Base-by-base conservation (phyloP, 2,888 invertebrate genomes). In the Watsonalla cultraria region DNA sequence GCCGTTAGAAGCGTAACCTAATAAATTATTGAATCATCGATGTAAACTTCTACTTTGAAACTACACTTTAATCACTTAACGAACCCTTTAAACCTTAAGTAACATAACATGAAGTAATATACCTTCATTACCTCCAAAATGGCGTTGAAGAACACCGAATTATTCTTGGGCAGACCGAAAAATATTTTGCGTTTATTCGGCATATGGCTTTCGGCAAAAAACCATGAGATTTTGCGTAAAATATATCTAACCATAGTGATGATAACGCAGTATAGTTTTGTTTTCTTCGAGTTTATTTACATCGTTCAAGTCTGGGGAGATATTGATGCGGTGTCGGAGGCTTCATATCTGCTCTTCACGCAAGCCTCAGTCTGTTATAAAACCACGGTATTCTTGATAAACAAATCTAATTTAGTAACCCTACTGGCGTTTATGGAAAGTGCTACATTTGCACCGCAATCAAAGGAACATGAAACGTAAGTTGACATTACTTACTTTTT, bases 351-450 rank as follows among this genome's bases (percentile, higher is more conserved):
- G 52, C 64, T 89, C 0, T 88, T 89, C 58, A 86, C 90, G 0
- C 85, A 86, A 56, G 86, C 84, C 0, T 84, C 85, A 0, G 65
- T 86, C 2, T 89, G 86, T 53, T 83, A 82, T 45, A 90, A 90
- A 58, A 70, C 75, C 0, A 83, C 85, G 0, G 78, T 78, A 13
- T 84, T 86, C 52, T 59, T 85, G 49, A 39, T 76, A 0, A 78
- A 82, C 52, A 80, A 80, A 59, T 68, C 66, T 0, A 76, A 70
- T 54, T 58, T 89, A 11, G 54, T 61, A 1, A 42, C 64, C 0
- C 54, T 88, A 8, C 49, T 87, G 13, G 63, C 64, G 5, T 72
- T 72, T 1, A 86, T 87, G 82, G 70, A 75, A 11, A 64, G 65
- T 6, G 71, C 78, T 0, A 65, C 70, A 5, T 86, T 88, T 65